Percentiles rank a stretch among this genome's conserved stretches.
These are phyloP conservation scores for Apantesis nais DNA, from an alignment of 2,888 invertebrate genomes.

Conservation along the genomic window DNA sequence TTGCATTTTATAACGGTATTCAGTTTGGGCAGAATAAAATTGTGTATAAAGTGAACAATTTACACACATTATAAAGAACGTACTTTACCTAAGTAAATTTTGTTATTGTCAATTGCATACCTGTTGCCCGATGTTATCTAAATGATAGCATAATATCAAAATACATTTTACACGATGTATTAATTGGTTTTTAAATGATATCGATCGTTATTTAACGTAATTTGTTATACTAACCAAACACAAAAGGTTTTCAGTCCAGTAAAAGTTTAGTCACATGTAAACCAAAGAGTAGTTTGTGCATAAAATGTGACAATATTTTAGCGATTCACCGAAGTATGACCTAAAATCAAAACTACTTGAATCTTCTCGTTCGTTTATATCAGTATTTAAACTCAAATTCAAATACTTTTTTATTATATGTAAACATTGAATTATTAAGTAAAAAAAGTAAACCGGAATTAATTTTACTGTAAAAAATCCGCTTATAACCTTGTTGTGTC, in stretches of 20 bases:
- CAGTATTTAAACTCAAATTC: background rate
- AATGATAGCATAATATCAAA: background rate
- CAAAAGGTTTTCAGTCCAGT: background rate
- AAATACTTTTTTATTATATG: no score
- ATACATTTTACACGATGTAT: background rate
- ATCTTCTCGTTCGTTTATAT: background rate
- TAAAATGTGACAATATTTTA: background rate
- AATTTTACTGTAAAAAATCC: no score
- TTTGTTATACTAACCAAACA: background rate
- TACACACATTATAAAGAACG: no score
- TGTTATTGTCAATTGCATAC: background rate
- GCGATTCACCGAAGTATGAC: background rate
- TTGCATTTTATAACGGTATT: constrained; percentile 32
- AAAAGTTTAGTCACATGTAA: background rate
- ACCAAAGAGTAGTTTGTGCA: background rate
- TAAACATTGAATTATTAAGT: no score
- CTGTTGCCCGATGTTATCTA: background rate
- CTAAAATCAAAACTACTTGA: background rate
- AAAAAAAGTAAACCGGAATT: no score
- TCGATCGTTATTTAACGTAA: background rate
- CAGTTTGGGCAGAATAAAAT: constrained; percentile 12
- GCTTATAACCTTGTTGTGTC: no score
- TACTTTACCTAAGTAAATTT: no score
- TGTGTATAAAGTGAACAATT: no score
- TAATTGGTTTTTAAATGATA: no score